A percentile compares a stretch with the other conserved stretches of the same genome.
These are phyloP conservation scores for Drosophila pallidifrons DNA, from an alignment of 1,140 invertebrate species.

Conservation along the genomic window DNA sequence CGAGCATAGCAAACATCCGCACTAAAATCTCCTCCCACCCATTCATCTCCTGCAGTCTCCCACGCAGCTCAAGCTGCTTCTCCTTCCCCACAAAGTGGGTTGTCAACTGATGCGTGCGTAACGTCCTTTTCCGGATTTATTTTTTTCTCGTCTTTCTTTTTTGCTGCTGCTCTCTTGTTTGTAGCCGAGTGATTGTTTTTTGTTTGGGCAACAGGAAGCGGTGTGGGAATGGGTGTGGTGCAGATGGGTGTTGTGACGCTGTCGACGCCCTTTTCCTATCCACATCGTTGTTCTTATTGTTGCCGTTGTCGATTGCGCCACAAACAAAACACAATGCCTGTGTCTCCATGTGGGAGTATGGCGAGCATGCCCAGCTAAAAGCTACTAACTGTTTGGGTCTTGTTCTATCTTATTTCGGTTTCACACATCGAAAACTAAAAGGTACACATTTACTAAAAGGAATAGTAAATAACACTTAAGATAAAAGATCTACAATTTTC, in stretches of 20 bases:
- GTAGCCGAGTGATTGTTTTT: slow-evolving; percentile 28
- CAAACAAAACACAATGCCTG: slow-evolving; percentile 18
- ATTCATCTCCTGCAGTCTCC: background rate
- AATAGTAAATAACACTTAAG: no score
- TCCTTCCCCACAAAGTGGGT: slow-evolving; percentile 43
- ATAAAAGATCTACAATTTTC: no score
- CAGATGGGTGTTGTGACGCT: slow-evolving; percentile 12
- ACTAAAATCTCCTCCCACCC: slow-evolving; percentile 9
- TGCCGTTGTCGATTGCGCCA: slow-evolving; percentile 21
- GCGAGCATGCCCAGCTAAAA: slow-evolving; percentile 1
- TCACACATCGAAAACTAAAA: no score
- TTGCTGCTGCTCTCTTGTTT: slow-evolving; percentile 15
- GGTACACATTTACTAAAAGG: no score
- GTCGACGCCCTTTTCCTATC: slow-evolving; percentile 24
- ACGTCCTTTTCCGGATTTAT: slow-evolving; percentile 69
- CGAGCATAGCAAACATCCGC: slow-evolving; percentile 18
- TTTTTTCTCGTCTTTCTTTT: background rate
- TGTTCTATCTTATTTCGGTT: background rate
- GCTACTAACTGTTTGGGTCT: background rate
- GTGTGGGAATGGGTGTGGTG: background rate
- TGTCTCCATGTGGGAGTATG: slow-evolving; percentile 4
- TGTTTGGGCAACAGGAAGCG: slow-evolving; percentile 8
- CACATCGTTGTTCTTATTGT: slow-evolving; percentile 28
- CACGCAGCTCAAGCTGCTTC: slow-evolving; percentile 5
- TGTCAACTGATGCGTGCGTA: slow-evolving; percentile 54